Percentiles rank a stretch among this genome's conserved stretches.
phyloP scores from a whole-genome alignment of 2,888 invertebrate species.

The Schrankia costaestrigalis region DNA sequence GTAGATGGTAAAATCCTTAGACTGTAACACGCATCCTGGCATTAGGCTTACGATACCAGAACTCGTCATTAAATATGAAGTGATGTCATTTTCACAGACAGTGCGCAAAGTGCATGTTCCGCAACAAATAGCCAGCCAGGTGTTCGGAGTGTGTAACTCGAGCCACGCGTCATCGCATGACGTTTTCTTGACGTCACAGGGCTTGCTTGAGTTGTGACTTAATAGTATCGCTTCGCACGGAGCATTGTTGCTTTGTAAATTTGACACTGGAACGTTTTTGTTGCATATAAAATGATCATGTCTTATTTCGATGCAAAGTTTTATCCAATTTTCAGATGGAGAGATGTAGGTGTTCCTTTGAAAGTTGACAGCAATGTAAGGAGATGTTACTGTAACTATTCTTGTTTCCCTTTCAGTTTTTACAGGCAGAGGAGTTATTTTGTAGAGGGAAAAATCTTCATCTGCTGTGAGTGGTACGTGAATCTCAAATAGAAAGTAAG shows the following conservation, averaged over 20 bases:
- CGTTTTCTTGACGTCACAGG: background rate
- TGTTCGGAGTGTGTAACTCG: constrained; percentile 5
- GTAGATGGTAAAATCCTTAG: constrained; percentile 3
- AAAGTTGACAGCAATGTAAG: too few relatives aligned
- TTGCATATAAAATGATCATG: background rate
- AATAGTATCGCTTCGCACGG: constrained; percentile 6
- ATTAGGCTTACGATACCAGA: constrained; percentile 1
- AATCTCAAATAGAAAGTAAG: constrained; percentile 4
- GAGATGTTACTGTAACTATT: background rate
- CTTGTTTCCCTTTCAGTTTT: too few relatives aligned
- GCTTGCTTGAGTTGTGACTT: background rate
- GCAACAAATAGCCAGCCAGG: constrained; percentile 1
- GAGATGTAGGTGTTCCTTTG: constrained; percentile 4
- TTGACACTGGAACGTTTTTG: constrained; percentile 1
- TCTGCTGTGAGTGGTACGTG: constrained; percentile 3
- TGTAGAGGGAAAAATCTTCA: constrained; percentile 1
- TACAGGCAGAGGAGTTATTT: constrained; percentile 1
- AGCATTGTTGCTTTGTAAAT: constrained; percentile 2
- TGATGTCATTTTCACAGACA: constrained; percentile 2
- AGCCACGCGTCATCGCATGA: constrained; percentile 3
- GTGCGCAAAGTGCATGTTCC: background rate
- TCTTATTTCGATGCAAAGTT: background rate
- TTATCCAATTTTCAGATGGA: background rate
- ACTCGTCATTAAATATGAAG: background rate
- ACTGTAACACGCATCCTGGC: constrained; percentile 7